Evolutionary conservation across 2,797 vertebrate genomes (phyloP), one percentile per base, ranked within the genome.

Genomic region (Sebastes paucispinis): DNA sequence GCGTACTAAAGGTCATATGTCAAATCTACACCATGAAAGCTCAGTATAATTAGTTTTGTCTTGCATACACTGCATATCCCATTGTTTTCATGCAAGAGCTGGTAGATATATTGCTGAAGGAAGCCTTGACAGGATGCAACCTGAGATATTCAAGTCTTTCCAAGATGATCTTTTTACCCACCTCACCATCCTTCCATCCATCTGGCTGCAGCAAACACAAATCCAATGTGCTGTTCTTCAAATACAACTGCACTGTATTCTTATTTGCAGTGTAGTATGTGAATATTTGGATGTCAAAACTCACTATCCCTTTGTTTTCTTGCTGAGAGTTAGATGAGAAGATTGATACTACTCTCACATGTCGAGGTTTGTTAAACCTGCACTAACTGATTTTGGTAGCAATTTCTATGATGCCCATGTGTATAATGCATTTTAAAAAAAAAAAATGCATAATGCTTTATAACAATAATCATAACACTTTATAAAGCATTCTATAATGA

Each of bases 181-280:
- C 3, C 18, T 34, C 31, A 22, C 3, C 47, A 47, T 31, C 62
- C 43, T 34, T 70, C 39, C 31, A 20, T 50, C 22, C 36, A 50
- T 80, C 71, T 75, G 65, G 47, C 34, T 43, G 62, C 5, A 9
- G 77, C 62, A 79, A 67, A 60, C 63, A 52, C 36, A 70, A 47
- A 73, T 47, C 10, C 34, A 68, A 6, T 16, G 22, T 18, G 34
- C 31, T 58, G 24, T 13, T 63, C 43, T 24, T 43, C 67, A 72
- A 20, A 72, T 39, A 18, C 52, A 54, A 39, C 59, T 31, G 47
- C 25, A 34, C 27, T 20, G 24, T 20, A 27, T 72, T 68, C 39
- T n/a, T 55, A 31, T 32, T 60, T 31, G 22, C 29, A 59, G 27
- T 12, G 20, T 14, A 31, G 18, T 27, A 27, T 65, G 59, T 60